Evolutionary conservation across 2,797 vertebrate genomes (phyloP), one percentile per base, ranked within the genome.

Genomic region (Corythornis leucogaster): DNA sequence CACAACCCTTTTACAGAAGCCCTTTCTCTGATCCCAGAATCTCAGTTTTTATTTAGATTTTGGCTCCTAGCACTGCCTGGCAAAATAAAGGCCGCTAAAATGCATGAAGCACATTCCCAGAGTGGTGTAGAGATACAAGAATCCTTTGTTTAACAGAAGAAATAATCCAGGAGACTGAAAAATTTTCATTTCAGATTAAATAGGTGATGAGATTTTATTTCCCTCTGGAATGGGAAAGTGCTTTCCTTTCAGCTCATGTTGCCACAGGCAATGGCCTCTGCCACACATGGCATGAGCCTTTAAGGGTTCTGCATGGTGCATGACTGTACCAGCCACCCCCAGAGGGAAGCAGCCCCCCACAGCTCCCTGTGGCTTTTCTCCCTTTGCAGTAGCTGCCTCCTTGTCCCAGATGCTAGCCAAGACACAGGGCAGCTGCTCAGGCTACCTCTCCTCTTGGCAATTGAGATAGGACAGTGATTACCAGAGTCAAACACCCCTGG

Each of bases 281-380:
- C 51, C 46, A 69, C n/a, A 38, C 15, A 21, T 0, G 6, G 15
- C 19, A 18, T 0, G 8, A 64, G 14, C 26, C 43, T 43, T 55
- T 77, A 62, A 35, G 15, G 35, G 15, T 31, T 80, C 35, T 0
- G 1, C 59, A 26, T 9, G 5, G 6, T 63, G 28, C 17, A 50
- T 0, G 2, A 28, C 35, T 6, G 11, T 40, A 51, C 18, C 1
- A 15, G 13, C 30, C 6, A 11, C 4, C 6, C 24, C 10, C 4
- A 40, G 11, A 67, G 8, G 2, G 26, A 89, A 67, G 20, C 62
- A 79, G 13, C 4, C 31, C 3, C 30, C 13, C 28, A 22, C 10
- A 51, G 12, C 31, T 45, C 28, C 48, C 31, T 13, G 18, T 25
- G 38, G 46, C 22, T 85, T 75, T 66, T 78, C 63, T 50, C 16